A percentile compares a stretch with the other conserved stretches of the same genome.
phyloP scores from a whole-genome alignment of 2,888 invertebrate species.

The Metallyticus violacea region DNA sequence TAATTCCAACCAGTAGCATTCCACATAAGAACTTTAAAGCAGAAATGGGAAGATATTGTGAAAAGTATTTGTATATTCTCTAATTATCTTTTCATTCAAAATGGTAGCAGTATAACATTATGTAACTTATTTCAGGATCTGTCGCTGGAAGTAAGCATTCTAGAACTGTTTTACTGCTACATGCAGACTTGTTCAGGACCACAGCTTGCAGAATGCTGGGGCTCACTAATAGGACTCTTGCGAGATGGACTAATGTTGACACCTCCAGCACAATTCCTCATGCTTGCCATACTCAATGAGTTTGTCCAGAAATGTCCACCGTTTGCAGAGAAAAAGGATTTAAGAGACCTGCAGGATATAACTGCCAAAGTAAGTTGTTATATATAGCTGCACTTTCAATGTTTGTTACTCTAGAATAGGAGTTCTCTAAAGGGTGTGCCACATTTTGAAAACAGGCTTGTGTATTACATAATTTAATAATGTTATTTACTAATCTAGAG shows the following conservation, averaged over 20 bases:
- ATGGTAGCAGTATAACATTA: too few species aligned
- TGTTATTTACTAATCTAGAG: too few species aligned
- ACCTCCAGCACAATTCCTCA: slow-evolving; percentile 75
- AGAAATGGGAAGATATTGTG: too few species aligned
- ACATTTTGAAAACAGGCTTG: too few species aligned
- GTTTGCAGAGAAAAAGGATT: slow-evolving; percentile 74
- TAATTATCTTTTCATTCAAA: too few species aligned
- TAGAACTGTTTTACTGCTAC: slow-evolving; percentile 76
- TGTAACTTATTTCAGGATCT: slow-evolving; percentile 45
- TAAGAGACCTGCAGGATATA: slow-evolving; percentile 75
- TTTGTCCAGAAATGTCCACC: slow-evolving; percentile 77
- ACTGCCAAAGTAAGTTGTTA: slow-evolving; percentile 55
- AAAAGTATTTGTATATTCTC: too few species aligned
- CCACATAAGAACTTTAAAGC: too few species aligned
- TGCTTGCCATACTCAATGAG: slow-evolving; percentile 76
- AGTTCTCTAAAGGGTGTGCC: too few species aligned
- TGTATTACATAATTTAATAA: too few species aligned
- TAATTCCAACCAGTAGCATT: too few species aligned
- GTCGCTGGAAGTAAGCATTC: slow-evolving; percentile 71
- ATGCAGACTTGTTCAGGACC: slow-evolving; percentile 57
- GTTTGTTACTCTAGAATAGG: too few species aligned
- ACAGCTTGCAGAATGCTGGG: slow-evolving; percentile 76
- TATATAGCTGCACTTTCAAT: background rate
- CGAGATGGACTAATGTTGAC: slow-evolving; percentile 69
- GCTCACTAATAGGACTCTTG: slow-evolving; percentile 68